A percentile compares a stretch with the other conserved stretches of the same genome.
Evolutionary conservation across 2,113 vertebrate species (phyloP).

Genomic region (Bubo scandiacus): DNA sequence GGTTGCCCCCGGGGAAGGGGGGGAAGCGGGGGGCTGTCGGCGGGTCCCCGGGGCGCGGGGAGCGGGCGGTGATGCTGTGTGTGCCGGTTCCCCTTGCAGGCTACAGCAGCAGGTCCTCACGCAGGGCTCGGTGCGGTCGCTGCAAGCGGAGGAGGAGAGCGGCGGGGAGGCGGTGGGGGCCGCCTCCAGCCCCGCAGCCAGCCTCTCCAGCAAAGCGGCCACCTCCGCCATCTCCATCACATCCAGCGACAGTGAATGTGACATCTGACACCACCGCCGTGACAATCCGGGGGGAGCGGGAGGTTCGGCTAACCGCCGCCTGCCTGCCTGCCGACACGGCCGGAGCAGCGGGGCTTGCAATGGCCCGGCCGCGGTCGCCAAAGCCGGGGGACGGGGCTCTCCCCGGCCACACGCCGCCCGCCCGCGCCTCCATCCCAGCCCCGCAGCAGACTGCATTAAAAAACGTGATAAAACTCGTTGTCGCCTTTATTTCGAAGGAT

Average conservation of each 20-base stretch:
- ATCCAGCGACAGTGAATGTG: slow-evolving; percentile 99
- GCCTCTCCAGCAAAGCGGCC: slow-evolving; percentile 94
- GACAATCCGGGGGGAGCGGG: slow-evolving; percentile 36
- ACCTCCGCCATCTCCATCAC: slow-evolving; percentile 99
- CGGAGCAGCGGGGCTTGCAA: background rate
- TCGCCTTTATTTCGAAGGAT: slow-evolving; percentile 69
- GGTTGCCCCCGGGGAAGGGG: too few species aligned
- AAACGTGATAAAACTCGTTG: slow-evolving; percentile 26
- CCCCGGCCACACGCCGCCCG: background rate
- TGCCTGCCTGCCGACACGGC: slow-evolving; percentile 49
- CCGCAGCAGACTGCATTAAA: background rate
- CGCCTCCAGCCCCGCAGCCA: slow-evolving; percentile 91
- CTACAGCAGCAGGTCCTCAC: slow-evolving; percentile 96
- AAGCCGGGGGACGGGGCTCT: background rate
- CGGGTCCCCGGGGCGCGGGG: background rate
- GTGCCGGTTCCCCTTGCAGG: slow-evolving; percentile 74
- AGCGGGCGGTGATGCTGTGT: slow-evolving; percentile 26
- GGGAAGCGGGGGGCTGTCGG: background rate
- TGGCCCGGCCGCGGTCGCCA: background rate
- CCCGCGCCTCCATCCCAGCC: background rate
- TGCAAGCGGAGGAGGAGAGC: slow-evolving; percentile 86
- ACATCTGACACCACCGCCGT: slow-evolving; percentile 82
- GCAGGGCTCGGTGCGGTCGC: slow-evolving; percentile 86
- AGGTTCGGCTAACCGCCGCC: slow-evolving; percentile 71
- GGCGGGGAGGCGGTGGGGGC: slow-evolving; percentile 85